phyloP scores from a whole-genome alignment of 2,113 vertebrate genomes.

The Acrocephalus kingi region DNA sequence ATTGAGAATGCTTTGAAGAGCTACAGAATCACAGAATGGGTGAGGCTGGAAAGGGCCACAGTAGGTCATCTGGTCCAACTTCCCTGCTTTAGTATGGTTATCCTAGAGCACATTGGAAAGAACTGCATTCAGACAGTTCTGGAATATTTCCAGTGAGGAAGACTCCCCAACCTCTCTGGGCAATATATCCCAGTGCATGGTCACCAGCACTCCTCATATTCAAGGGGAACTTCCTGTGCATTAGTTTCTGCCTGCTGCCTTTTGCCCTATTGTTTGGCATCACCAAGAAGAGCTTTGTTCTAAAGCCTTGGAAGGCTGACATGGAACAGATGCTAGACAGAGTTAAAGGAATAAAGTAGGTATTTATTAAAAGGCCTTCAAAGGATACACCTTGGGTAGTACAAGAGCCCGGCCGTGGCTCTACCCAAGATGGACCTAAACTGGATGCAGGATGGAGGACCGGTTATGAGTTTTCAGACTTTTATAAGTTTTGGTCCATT shows the following conservation, averaged over 20 bases:
- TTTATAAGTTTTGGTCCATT: background rate
- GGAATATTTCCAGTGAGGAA: background rate
- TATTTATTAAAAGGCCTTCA: background rate
- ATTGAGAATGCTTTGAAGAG: background rate
- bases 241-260: background rate
- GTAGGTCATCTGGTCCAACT: background rate
- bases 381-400: background rate
- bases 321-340: background rate
- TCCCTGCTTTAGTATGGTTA: background rate
- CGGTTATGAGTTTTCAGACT: background rate
- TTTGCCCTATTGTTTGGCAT: background rate
- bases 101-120: background rate
- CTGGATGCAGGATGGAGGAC: background rate
- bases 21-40: background rate
- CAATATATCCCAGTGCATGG: background rate
- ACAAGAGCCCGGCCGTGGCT: background rate
- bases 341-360: background rate
- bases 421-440: background rate
- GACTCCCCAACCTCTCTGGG: background rate
- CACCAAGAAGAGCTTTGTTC: background rate
- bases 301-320: background rate
- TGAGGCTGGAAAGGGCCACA: background rate
- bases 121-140: background rate
- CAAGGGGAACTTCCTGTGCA: background rate
- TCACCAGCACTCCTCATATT: background rate